Conservation (phyloP, 2,797 vertebrate genomes). For the Columba guinea region DNA sequence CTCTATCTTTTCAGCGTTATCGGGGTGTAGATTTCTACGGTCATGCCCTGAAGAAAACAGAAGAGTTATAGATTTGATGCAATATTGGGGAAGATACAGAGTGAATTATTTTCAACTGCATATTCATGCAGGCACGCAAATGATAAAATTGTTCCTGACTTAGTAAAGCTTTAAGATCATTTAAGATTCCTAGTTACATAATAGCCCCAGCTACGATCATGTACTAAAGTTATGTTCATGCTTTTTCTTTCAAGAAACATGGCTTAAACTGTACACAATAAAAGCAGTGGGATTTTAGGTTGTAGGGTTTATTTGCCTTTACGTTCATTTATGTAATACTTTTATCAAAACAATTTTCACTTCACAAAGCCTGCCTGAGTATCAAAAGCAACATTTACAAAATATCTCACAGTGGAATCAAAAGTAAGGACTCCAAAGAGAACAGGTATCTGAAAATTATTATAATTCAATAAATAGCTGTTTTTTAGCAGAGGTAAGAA, state of each 20-base stretch:
- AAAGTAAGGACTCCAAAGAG: neutral
- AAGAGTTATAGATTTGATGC: neutral
- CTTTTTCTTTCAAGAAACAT: neutral
- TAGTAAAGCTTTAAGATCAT: neutral
- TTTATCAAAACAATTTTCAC: neutral
- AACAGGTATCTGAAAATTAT: neutral
- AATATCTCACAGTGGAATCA: neutral
- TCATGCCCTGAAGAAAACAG: neutral
- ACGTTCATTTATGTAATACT: neutral
- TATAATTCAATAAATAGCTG: neutral
- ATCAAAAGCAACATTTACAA: neutral
- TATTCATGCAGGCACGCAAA: neutral
- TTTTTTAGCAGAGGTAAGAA: neutral
- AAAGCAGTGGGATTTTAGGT: neutral
- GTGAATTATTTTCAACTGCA: neutral
- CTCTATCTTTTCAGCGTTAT: neutral
- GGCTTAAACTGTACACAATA: neutral
- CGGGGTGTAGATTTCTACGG: neutral
- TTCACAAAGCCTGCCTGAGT: neutral
- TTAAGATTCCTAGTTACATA: neutral
- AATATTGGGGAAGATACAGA: neutral
- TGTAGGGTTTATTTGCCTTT: neutral
- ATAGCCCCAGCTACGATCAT: neutral
- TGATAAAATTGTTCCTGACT: neutral
- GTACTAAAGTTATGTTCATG: neutral